Evolutionary conservation across 2,113 vertebrate genomes (phyloP), one percentile per base, ranked within the genome.

Genomic region (Psophia crepitans): DNA sequence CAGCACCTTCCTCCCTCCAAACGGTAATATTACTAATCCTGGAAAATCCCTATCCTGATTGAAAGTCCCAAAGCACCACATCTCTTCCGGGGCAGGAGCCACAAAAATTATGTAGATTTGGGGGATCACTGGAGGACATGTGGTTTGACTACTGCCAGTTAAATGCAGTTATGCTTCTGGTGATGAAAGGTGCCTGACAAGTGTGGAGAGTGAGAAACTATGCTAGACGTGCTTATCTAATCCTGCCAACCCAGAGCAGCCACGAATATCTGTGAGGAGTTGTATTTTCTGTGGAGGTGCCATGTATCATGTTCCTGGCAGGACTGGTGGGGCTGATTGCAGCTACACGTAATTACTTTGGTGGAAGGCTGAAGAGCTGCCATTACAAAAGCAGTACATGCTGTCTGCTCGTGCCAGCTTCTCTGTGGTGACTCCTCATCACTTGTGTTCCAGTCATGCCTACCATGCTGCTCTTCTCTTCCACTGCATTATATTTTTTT

Each of bases 381-480:
- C 1, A 0, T 28, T 79, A 5, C 5, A 35, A 48, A 57, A 82
- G 21, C 14, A 20, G 5, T 5, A 23, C 0, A 0, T 35, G 27
- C 53, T 91, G 51, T 57, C 43, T 64, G 48, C 15, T 82, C 19
- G 0, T n/a, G 48, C n/a, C 79, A 46, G 6, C 15, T 81, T 35
- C 48, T 83, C 51, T 2, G 3, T 35, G 26, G 37, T 64, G 51
- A 19, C 17, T 74, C 54, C 21, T 54, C 21, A 16, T 61, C 41
- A 6, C 13, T 23, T 7, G 0, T 77, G n/a, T 26, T 61, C 53
- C 56, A n/a, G 14, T 54, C 8, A 2, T 43, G 16, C 17, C 60
- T 85, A n/a, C 60, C 12, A 1, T 15, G 6, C 30, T 87, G 8
- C 26, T 78, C 13, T 44, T 66, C 18, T 60, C 32, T 86, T 63